These are phyloP conservation scores for Cromileptes altivelis DNA, from an alignment of 2,113 vertebrate genomes.

Conservation along the genomic window DNA sequence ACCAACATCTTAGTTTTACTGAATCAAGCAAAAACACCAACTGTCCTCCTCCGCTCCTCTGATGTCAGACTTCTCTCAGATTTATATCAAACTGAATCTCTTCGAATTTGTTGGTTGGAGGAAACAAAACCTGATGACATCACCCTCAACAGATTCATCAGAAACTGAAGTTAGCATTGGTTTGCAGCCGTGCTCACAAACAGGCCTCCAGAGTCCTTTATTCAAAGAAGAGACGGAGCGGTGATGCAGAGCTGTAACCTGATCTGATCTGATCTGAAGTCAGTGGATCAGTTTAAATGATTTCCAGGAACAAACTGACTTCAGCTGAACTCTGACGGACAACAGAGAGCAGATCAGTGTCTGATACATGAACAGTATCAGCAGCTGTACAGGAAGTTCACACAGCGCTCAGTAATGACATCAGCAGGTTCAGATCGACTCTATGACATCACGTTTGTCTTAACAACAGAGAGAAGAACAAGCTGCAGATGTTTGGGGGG, in stretches of 20 bases:
- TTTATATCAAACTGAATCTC: too few species aligned
- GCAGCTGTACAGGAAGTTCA: neutral
- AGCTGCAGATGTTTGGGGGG: too few species aligned
- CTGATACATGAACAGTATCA: neutral
- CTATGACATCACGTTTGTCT: neutral
- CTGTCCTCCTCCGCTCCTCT: too few species aligned
- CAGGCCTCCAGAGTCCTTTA: neutral
- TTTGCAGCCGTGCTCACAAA: neutral
- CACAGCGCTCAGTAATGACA: neutral
- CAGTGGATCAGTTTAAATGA: neutral
- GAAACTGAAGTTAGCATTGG: neutral
- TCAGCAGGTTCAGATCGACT: neutral
- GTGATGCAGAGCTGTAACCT: neutral
- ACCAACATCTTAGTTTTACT: too few species aligned
- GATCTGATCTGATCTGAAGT: neutral
- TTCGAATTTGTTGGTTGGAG: too few species aligned
- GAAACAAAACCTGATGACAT: too few species aligned
- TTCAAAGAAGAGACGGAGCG: neutral
- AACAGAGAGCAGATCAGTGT: neutral
- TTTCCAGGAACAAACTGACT: constrained; percentile 1
- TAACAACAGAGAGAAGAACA: neutral
- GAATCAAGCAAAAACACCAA: too few species aligned
- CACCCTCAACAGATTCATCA: neutral
- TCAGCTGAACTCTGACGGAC: neutral
- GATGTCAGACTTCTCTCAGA: too few species aligned